Percentiles rank a stretch among this genome's conserved stretches.
These are phyloP conservation scores for Drosophila jambulina DNA, from an alignment of 1,140 invertebrate species.

Conservation along the genomic window DNA sequence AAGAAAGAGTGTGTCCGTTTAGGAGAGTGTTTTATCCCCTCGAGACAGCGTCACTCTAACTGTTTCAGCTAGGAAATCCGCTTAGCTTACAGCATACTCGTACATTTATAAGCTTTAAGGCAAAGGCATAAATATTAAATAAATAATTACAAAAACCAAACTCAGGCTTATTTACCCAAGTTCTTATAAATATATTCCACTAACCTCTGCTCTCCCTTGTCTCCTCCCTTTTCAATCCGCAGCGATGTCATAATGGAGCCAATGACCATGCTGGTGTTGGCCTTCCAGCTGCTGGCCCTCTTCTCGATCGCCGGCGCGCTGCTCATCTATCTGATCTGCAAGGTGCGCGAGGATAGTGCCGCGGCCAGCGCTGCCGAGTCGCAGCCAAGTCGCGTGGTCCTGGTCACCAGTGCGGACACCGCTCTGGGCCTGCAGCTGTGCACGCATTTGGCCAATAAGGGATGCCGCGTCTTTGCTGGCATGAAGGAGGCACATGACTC, in stretches of 20 bases:
- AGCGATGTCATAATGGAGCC: slow-evolving; percentile 89
- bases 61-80: background rate
- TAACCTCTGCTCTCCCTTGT: background rate
- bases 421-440: slow-evolving; percentile 88
- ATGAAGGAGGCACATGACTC: slow-evolving; percentile 87
- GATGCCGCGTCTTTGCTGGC: slow-evolving; percentile 92
- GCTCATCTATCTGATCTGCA: slow-evolving; percentile 90
- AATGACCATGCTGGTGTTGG: slow-evolving; percentile 90
- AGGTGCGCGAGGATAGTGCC: slow-evolving; percentile 87
- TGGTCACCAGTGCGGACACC: slow-evolving; percentile 92
- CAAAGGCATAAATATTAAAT: background rate
- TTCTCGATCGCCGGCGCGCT: slow-evolving; percentile 92
- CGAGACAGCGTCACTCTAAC: background rate
- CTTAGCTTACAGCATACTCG: background rate
- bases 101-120: background rate
- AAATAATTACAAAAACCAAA: background rate
- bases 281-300: slow-evolving; percentile 91
- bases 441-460: slow-evolving; percentile 88
- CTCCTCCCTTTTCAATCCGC: slow-evolving; percentile 26
- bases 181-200: background rate
- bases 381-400: slow-evolving; percentile 86
- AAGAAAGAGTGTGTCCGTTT: background rate
- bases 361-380: slow-evolving; percentile 69
- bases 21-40: background rate
- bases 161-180: background rate